Percentiles rank a stretch among this genome's conserved stretches.
phyloP scores from a whole-genome alignment of 2,888 invertebrate genomes.

The Harpalus rubripes region DNA sequence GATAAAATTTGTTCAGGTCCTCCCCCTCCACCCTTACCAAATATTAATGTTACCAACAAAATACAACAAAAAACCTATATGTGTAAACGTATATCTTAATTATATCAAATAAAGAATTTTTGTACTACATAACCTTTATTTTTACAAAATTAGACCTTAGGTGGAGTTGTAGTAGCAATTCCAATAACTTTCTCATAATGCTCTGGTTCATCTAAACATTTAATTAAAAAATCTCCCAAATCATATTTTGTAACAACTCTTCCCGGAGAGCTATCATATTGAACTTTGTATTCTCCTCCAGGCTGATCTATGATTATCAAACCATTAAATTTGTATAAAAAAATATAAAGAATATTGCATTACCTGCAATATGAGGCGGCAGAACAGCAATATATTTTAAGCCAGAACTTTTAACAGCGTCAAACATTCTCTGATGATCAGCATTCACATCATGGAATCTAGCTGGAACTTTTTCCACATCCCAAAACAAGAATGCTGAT shows the following conservation, averaged over 20 bases:
- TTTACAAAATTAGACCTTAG: constrained; percentile 61
- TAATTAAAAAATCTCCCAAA: constrained; percentile 87
- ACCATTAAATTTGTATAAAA: constrained; percentile 69
- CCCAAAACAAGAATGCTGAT: constrained; percentile 89
- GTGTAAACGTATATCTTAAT: constrained; percentile 69
- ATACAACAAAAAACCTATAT: constrained; percentile 75
- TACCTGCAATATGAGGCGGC: constrained; percentile 87
- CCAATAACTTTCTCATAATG: constrained; percentile 84
- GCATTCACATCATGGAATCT: constrained; percentile 86
- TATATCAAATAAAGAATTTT: constrained; percentile 34
- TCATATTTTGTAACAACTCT: constrained; percentile 87
- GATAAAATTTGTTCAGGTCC: constrained; percentile 71
- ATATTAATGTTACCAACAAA: constrained; percentile 70
- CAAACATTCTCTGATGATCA: constrained; percentile 89
- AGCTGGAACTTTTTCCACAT: constrained; percentile 86
- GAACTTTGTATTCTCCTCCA: constrained; percentile 81
- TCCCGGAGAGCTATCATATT: constrained; percentile 84
- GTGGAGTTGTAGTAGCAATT: constrained; percentile 79
- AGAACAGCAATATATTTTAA: constrained; percentile 88
- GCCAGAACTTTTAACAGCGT: constrained; percentile 83
- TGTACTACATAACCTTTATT: constrained; percentile 30
- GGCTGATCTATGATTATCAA: constrained; percentile 81
- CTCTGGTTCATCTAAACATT: constrained; percentile 84
- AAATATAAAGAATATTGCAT: constrained; percentile 60
- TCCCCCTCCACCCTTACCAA: constrained; percentile 76